These are phyloP conservation scores for Gonatopus flavifemur DNA, from an alignment of 1,140 invertebrate species.

Conservation along the genomic window DNA sequence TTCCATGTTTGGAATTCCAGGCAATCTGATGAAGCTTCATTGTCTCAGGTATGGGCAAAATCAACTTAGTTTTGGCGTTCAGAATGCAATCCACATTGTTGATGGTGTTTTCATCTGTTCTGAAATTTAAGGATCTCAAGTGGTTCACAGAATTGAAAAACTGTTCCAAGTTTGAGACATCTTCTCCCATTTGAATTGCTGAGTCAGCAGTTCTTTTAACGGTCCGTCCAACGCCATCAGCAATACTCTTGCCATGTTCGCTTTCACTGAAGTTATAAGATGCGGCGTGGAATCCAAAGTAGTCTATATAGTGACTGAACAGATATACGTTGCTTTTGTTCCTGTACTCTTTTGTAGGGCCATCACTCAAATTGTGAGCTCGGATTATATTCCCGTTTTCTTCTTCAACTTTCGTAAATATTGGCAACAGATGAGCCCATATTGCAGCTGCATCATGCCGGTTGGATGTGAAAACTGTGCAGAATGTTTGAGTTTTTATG, in stretches of 20 bases:
- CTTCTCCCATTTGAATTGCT: background rate
- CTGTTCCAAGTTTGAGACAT: background rate
- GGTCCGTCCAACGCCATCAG: constrained; percentile 34
- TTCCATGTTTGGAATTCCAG: too few species aligned
- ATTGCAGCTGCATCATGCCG: constrained; percentile 24
- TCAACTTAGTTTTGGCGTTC: too few species aligned
- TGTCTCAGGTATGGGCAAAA: too few species aligned
- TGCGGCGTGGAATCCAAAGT: background rate
- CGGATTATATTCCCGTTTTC: background rate
- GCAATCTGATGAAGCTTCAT: too few species aligned
- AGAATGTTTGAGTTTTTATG: constrained; percentile 16
- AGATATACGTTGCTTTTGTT: constrained; percentile 21
- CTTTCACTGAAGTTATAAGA: constrained; percentile 42
- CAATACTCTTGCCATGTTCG: constrained; percentile 41
- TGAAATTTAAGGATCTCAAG: too few species aligned
- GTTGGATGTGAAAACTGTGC: constrained; percentile 16
- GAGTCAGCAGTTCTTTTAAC: constrained; percentile 2
- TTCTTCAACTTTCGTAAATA: background rate
- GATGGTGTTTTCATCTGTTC: too few species aligned
- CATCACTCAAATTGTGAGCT: constrained; percentile 17
- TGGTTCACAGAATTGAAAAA: too few species aligned
- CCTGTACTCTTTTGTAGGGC: constrained; percentile 20
- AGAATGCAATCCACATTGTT: too few species aligned
- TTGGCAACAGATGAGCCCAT: too few species aligned
- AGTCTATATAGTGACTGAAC: constrained; percentile 12